Base-by-base conservation (phyloP, 2,888 invertebrate species). In the Sesamia inferens region DNA sequence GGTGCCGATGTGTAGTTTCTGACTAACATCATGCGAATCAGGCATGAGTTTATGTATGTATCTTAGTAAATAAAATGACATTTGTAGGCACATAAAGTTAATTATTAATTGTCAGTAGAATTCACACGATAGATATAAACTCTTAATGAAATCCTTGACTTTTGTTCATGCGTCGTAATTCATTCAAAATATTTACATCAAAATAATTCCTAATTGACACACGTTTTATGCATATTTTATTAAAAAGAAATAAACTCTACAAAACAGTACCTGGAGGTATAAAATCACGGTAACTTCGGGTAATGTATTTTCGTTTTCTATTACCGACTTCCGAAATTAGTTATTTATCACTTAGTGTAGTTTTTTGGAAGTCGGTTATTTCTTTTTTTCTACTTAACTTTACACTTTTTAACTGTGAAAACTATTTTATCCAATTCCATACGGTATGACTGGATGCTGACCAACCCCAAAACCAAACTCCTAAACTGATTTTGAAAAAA, bases 101-200 rank as follows among this genome's bases (percentile, higher is more conserved):
- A 64, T 24, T 48, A 62, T 48, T 8, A 62, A 66, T 42, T 66
- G 22, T 62, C 19, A 69, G 5, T 14, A 71, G 58, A 63, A 47
- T 70, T 66, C 13, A 58, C 39, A 57, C 39, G 31, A 39, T 54
- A 54, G 1, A 55, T 54, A 68, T 51, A 63, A 48, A 42, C 54
- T 65, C 6, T 6, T 66, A 47, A 61, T 66, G 51, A 54, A 65
- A 74, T 62, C 70, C 70, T 76, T 76, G 71, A 76, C 57, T 67
- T 76, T 69, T 65, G 14, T 66, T 22, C 42, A 39, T 39, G 47
- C 24, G 48, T 66, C 24, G 39, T 63, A 66, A 66, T 70, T 71
- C 54, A 51, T 2, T 51, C 31, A 31, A 58, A 42, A 24, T 69
- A 61, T 69, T 55, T 13, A 47, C 47, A 55, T 54, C n/a, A 71